Evolutionary conservation across 2,113 vertebrate genomes (phyloP).

Genomic region (Macaca nemestrina): DNA sequence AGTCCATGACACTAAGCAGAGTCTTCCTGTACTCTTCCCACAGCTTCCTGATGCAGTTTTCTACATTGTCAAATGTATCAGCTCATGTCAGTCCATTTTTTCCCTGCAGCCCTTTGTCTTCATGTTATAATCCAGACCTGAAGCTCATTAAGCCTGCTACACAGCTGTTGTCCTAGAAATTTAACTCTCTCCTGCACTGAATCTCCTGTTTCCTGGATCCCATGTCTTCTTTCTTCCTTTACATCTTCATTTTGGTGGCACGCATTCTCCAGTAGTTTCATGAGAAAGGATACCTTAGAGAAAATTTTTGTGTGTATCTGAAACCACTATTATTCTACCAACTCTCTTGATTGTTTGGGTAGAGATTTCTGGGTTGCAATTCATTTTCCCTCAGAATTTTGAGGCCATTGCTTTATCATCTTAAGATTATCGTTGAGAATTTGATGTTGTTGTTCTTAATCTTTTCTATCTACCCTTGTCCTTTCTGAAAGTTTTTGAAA

Average conservation of each 20-base stretch:
- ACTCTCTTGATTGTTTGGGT: neutral
- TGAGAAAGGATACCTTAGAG: neutral
- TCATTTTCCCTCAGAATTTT: neutral
- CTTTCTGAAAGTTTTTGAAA: neutral
- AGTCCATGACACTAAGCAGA: neutral
- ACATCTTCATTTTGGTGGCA: neutral
- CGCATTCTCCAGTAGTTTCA: neutral
- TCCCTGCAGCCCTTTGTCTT: neutral
- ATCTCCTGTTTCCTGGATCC: neutral
- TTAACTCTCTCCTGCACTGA: neutral
- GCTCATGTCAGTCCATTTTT: neutral
- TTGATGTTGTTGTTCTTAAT: neutral
- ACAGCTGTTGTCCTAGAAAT: neutral
- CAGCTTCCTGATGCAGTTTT: neutral
- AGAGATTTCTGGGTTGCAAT: neutral
- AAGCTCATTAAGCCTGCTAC: neutral
- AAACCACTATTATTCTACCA: neutral
- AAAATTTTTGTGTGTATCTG: neutral
- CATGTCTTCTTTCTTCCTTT: neutral
- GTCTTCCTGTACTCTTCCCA: neutral
- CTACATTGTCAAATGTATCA: neutral
- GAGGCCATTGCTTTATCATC: neutral
- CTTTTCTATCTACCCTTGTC: neutral
- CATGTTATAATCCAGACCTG: neutral
- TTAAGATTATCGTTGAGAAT: constrained; percentile 28